A percentile compares a stretch with the other conserved stretches of the same genome.
Conservation (phyloP, 2,113 vertebrate species). For the Ictalurus punctatus region DNA sequence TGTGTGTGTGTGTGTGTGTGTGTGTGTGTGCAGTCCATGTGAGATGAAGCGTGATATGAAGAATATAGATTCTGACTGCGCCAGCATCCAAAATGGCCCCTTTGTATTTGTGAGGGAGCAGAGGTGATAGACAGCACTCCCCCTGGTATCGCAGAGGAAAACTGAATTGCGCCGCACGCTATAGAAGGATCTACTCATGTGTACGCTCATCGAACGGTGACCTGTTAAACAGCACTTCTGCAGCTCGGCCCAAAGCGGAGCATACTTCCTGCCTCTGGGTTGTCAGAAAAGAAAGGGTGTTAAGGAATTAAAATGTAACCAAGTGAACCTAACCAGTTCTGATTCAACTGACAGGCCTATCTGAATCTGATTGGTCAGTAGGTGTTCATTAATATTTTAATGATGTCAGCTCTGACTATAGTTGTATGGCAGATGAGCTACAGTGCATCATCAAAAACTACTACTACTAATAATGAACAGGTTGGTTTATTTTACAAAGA, state of each 20-base stretch:
- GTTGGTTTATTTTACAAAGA: neutral
- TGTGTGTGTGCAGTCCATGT: conserved; percentile 24
- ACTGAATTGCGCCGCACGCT: neutral
- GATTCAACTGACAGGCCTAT: neutral
- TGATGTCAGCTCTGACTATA: no score
- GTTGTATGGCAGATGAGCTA: neutral
- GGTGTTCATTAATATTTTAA: neutral
- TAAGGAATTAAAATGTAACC: neutral
- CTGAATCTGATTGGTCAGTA: neutral
- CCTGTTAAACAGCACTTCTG: conserved; percentile 19
- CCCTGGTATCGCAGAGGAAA: neutral
- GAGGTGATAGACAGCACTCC: conserved; percentile 51
- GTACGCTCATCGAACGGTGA: conserved; percentile 11
- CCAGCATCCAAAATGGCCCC: conserved; percentile 48
- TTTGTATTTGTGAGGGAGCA: conserved; percentile 35
- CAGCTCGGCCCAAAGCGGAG: neutral
- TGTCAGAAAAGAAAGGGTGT: neutral
- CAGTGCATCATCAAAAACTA: neutral
- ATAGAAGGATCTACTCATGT: conserved; percentile 1
- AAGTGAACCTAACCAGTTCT: neutral
- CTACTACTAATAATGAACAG: neutral
- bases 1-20: conserved; percentile 31
- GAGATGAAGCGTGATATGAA: conserved; percentile 67
- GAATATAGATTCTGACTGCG: conserved; percentile 47
- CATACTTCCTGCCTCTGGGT: neutral